phyloP scores from a whole-genome alignment of 1,140 invertebrate species.

The Contarinia nasturtii region DNA sequence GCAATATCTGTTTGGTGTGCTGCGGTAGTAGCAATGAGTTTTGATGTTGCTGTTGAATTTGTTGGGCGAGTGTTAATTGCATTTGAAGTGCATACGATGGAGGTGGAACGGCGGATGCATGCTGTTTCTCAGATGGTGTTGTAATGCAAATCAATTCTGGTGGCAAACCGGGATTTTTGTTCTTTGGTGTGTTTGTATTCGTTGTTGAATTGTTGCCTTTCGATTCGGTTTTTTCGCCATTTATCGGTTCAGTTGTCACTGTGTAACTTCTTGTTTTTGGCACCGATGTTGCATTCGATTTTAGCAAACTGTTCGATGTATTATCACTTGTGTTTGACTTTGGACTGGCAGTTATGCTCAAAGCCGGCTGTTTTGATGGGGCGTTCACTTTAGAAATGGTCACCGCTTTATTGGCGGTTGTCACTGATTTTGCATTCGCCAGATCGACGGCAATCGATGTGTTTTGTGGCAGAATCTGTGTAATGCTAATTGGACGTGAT shows the following conservation, averaged over 20 bases:
- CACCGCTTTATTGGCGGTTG: not conserved
- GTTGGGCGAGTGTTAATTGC: slow-evolving; percentile 1
- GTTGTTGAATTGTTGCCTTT: too few relatives aligned
- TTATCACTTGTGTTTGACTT: too few relatives aligned
- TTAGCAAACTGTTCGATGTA: too few relatives aligned
- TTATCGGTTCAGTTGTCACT: too few relatives aligned
- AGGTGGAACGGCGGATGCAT: too few relatives aligned
- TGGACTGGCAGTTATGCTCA: too few relatives aligned
- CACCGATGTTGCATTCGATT: too few relatives aligned
- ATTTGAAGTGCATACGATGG: not conserved
- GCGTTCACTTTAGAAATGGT: not conserved
- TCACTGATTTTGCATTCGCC: not conserved
- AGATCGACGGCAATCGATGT: not conserved
- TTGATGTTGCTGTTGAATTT: slow-evolving; percentile 3
- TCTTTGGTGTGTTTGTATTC: too few relatives aligned
- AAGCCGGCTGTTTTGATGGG: not conserved
- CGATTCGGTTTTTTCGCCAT: too few relatives aligned
- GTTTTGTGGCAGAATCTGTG: not conserved
- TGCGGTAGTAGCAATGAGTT: slow-evolving; percentile 7
- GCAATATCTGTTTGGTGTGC: not conserved
- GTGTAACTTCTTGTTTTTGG: too few relatives aligned
- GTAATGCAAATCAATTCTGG: slow-evolving; percentile 2
- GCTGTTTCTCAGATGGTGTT: not conserved
- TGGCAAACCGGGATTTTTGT: not conserved
- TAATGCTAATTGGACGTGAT: slow-evolving; percentile 8